These are phyloP conservation scores for Lepus americanus DNA, from an alignment of 2,113 vertebrate species.

Conservation along the genomic window DNA sequence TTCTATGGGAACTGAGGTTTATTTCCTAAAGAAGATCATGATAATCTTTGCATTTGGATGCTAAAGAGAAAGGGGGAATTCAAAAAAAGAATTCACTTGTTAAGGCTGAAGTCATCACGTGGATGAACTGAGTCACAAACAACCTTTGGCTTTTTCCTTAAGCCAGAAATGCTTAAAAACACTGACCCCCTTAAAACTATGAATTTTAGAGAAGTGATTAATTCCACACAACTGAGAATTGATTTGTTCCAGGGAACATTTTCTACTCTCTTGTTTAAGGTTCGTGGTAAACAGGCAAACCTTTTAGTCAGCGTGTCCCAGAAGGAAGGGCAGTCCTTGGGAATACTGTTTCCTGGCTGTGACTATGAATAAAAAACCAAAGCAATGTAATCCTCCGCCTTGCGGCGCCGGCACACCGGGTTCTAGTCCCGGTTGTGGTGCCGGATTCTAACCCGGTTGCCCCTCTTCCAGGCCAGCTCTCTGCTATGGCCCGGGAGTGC, in stretches of 20 bases:
- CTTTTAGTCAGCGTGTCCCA: conserved; percentile 69
- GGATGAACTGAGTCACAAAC: neutral
- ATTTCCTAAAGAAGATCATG: neutral
- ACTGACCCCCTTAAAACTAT: neutral
- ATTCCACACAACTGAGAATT: neutral
- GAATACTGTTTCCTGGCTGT: conserved; percentile 70
- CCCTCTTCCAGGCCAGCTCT: too few relatives aligned
- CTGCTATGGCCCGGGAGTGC: too few relatives aligned
- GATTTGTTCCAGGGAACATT: conserved; percentile 22
- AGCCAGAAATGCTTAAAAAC: conserved; percentile 17
- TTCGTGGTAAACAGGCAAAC: conserved; percentile 65
- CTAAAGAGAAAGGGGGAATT: conserved; percentile 16
- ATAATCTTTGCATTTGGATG: conserved; percentile 14
- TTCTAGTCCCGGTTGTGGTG: too few relatives aligned
- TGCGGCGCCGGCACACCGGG: too few relatives aligned
- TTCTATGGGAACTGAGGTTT: neutral
- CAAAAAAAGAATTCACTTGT: neutral
- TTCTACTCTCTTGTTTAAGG: conserved; percentile 66
- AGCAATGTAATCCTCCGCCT: neutral
- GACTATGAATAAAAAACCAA: conserved; percentile 73
- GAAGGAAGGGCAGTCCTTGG: conserved; percentile 51
- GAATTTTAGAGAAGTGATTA: neutral
- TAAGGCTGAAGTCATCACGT: neutral
- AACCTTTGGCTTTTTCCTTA: conserved; percentile 15
- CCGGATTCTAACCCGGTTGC: too few relatives aligned